Conservation (phyloP, 1,140 invertebrate genomes). For the Bombyx mori region ASM3026992v2 NC_085124.1:6187001-6187500, state of each 20-base stretch:
- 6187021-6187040: too few species aligned
- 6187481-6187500: too few species aligned
- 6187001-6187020: too few species aligned
- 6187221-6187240: not conserved
- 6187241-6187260: conserved; percentile 23
- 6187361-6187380: conserved; percentile 2
- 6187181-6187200: not conserved
- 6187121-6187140: too few species aligned
- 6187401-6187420: not conserved
- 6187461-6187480: not conserved
- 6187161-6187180: too few species aligned
- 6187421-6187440: not conserved
- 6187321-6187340: conserved; percentile 66
- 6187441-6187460: not conserved
- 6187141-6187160: too few species aligned
- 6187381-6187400: conserved; percentile 4
- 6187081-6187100: too few species aligned
- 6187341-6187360: conserved; percentile 25
- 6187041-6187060: too few species aligned
- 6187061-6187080: too few species aligned
- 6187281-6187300: conserved; percentile 34
- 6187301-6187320: conserved; percentile 29
- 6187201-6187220: not conserved
- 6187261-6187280: conserved; percentile 42
- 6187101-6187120: too few species aligned